Evolutionary conservation across 2,797 vertebrate species (phyloP).

Genomic region (Varecia variegata): DNA sequence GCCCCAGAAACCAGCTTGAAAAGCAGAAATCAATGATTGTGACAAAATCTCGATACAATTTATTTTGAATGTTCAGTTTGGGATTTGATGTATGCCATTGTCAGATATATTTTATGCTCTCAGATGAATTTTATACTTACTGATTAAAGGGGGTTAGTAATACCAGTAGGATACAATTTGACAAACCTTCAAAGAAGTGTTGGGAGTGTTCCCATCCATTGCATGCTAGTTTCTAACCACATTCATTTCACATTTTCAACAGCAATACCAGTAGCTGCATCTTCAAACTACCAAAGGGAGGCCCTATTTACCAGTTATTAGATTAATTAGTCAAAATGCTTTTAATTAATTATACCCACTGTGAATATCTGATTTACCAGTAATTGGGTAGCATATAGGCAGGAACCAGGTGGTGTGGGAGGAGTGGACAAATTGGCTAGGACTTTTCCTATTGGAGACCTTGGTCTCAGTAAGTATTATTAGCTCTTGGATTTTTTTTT

Average conservation of each 20-base stretch:
- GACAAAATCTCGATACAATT: slow-evolving; percentile 70
- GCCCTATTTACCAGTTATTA: slow-evolving; percentile 60
- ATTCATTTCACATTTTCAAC: slow-evolving; percentile 9
- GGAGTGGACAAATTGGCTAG: not conserved
- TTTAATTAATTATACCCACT: slow-evolving; percentile 68
- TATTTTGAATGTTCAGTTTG: slow-evolving; percentile 61
- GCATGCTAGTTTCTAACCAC: slow-evolving; percentile 9
- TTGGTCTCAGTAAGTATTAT: slow-evolving; percentile 1
- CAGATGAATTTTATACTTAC: slow-evolving; percentile 28
- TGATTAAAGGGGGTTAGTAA: slow-evolving; percentile 56
- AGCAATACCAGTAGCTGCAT: not conserved
- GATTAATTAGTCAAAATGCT: slow-evolving; percentile 69
- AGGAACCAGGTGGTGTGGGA: slow-evolving; percentile 29
- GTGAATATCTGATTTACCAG: slow-evolving; percentile 37
- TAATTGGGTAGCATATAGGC: slow-evolving; percentile 30
- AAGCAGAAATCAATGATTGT: slow-evolving; percentile 65
- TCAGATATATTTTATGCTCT: slow-evolving; percentile 58
- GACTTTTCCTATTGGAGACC: not conserved
- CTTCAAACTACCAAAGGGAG: slow-evolving; percentile 62
- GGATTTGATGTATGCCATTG: slow-evolving; percentile 61
- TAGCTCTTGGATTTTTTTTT: slow-evolving; percentile 24
- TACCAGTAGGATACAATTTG: slow-evolving; percentile 22
- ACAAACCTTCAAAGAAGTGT: slow-evolving; percentile 47
- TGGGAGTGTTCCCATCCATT: not conserved
- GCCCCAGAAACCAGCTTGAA: slow-evolving; percentile 61